Base-by-base conservation (phyloP, 2,797 vertebrate species). In the Prunella strophiata region DNA sequence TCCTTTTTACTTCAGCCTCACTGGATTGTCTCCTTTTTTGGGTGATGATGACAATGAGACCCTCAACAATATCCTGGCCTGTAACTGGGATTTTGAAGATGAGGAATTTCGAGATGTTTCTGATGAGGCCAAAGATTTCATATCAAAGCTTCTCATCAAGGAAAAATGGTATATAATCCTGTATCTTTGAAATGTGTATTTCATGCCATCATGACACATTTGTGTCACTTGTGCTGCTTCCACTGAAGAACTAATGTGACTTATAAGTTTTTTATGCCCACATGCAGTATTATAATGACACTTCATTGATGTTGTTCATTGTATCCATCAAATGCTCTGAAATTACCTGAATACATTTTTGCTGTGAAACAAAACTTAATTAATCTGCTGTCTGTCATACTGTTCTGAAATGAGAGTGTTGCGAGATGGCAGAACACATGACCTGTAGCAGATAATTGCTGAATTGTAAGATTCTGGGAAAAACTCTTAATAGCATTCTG, bases 21-120 rank as follows among this genome's bases (percentile, higher is more conserved):
- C 98, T 54, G 99, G 99, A 48, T 97, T 99, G 88, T 99, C 99
- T 90, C 99, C 99, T 23, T 99, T 99, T 93, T 97, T 99, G 95
- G 99, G 99, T 8, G 99, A 99, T 18, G 98, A 99, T 38, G 99
- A 99, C 91, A 99, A 98, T 12, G 99, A 99, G 97, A 99, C 99
- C 0, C 98, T 99, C 93, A 99, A 98, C 97, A 99, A 99, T 96
- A 99, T 99, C 96, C 97, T 99, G 96, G 98, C 98, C 79, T 99
- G 99, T 96, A 98, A 98, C 96, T 99, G 98, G 99, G 98, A 98
- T 97, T 99, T 99, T 77, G 99, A 99, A 88, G 99, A 98, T 26
- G 98, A 98, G 29, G 99, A 99, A 97, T 99, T 99, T 92, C 93
- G 80, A 34, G 98, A 98, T 79, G 97, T 99, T 94, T 99, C 99